Evolutionary conservation across 2,888 invertebrate genomes (phyloP), one percentile per base, ranked within the genome.

Genomic region (Stenoptilia bipunctidactyla): DNA sequence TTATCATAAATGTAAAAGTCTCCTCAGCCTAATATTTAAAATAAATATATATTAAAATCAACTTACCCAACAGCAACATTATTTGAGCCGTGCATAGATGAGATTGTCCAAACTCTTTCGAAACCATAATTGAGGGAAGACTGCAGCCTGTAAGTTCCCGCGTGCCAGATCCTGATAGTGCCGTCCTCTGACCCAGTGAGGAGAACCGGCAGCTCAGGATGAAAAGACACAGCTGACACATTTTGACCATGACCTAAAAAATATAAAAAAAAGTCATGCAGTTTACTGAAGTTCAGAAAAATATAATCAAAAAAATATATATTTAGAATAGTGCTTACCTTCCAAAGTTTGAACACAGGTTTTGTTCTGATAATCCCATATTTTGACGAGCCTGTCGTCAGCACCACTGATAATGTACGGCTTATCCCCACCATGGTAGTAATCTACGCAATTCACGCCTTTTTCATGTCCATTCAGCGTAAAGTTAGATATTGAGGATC

Each of bases 331-430:
- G 3, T 20, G 20, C 49, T 48, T 55, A 79, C 84, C 91, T 75
- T 98, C 98, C 45, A 99, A 83, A 0, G 98, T 98, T 69, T 99
- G 98, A 0, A 99, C 98, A 71, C 98, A 99, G 0, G 97, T 98
- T 84, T 99, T 99, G 76, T 98, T 99, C 76, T 99, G 95, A 70
- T 99, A 99, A 66, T 99, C 99, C 99, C 99, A 99, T 57, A 99
- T 99, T 82, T 98, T 99, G 4, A 98, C 97, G 35, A 94, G 87
- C 40, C 96, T 90, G 73, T 99, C 99, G 69, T 99, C 99, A 15
- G 98, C 98, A 1, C 99, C 99, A 38, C 98, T 98, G 61, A 98
- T 98, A 39, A 99, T 86, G 68, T 99, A 99, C 0, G 99, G 99
- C 61, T 99, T 99, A 66, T 99, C 99, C 3, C 98, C 98, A 5